Evolutionary conservation across 2,797 vertebrate species (phyloP).

Genomic region (Eidolon dupreanum): DNA sequence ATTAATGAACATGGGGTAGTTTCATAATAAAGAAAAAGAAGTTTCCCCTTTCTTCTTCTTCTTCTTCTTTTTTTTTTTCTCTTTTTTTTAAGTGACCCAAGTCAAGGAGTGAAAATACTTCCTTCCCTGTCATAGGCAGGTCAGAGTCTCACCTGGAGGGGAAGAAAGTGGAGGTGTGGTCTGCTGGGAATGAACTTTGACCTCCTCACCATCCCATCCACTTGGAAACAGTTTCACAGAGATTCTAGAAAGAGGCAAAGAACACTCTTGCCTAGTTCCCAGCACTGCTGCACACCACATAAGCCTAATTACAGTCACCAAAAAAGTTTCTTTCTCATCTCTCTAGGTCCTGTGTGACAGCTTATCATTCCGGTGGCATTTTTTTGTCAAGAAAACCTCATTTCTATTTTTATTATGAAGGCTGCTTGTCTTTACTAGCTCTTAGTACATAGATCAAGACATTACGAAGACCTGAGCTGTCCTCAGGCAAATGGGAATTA

Average conservation of each 20-base stretch:
- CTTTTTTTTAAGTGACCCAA: neutral
- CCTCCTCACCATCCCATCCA: neutral
- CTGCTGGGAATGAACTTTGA: neutral
- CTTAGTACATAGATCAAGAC: constrained; percentile 81
- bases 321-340: constrained; percentile 45
- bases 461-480: constrained; percentile 69
- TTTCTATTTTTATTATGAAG: constrained; percentile 78
- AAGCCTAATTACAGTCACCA: constrained; percentile 72
- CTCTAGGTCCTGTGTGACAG: constrained; percentile 53
- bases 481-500: constrained; percentile 77
- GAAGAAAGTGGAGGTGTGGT: neutral
- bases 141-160: neutral
- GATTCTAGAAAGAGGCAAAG: constrained; percentile 50
- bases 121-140: rapidly evolving
- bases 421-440: constrained; percentile 65
- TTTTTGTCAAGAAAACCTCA: constrained; percentile 69
- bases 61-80: neutral
- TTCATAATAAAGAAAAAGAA: neutral
- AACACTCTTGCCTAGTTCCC: neutral
- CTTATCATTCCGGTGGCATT: constrained; percentile 66
- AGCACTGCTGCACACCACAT: neutral
- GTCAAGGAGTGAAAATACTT: neutral
- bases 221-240: rapidly evolving
- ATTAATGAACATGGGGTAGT: neutral
- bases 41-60: neutral